Percentiles rank a stretch among this genome's conserved stretches.
Conservation (phyloP, 2,888 invertebrate genomes). For the Drosophila tripunctata region DNA sequence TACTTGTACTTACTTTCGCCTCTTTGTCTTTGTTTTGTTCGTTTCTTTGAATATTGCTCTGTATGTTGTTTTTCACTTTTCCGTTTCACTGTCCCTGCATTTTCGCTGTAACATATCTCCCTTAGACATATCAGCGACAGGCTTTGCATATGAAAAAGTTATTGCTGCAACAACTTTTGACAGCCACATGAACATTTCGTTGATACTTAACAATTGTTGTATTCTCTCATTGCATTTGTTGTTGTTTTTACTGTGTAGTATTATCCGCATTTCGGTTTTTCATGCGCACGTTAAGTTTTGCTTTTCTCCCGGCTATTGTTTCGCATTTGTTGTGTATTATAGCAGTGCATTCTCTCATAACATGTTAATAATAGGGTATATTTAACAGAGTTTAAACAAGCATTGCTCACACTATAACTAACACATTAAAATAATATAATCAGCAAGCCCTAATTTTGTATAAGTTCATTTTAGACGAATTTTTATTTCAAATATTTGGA, state of each 20-base stretch:
- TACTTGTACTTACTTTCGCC: no score
- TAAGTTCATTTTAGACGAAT: background rate
- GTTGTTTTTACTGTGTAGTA: slow-evolving; percentile 29
- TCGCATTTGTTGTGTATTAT: slow-evolving; percentile 14
- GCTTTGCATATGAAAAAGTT: slow-evolving; percentile 45
- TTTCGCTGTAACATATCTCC: background rate
- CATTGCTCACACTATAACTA: no score
- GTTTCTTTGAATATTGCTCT: background rate
- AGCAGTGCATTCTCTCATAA: slow-evolving; percentile 8
- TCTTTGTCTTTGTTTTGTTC: no score
- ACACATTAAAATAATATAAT: no score
- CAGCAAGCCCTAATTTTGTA: no score
- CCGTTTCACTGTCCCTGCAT: background rate
- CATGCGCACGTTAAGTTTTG: slow-evolving; percentile 43
- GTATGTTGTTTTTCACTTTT: background rate
- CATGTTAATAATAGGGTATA: background rate
- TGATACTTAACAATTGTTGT: slow-evolving; percentile 35
- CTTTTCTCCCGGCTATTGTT: background rate
- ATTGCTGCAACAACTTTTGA: slow-evolving; percentile 62
- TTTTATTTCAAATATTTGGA: background rate
- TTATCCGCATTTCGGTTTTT: slow-evolving; percentile 68
- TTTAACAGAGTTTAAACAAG: background rate
- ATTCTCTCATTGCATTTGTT: slow-evolving; percentile 6
- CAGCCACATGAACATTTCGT: slow-evolving; percentile 32
- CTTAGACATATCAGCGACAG: slow-evolving; percentile 37